phyloP scores from a whole-genome alignment of 2,797 vertebrate species.

The Manis javanica region DNA sequence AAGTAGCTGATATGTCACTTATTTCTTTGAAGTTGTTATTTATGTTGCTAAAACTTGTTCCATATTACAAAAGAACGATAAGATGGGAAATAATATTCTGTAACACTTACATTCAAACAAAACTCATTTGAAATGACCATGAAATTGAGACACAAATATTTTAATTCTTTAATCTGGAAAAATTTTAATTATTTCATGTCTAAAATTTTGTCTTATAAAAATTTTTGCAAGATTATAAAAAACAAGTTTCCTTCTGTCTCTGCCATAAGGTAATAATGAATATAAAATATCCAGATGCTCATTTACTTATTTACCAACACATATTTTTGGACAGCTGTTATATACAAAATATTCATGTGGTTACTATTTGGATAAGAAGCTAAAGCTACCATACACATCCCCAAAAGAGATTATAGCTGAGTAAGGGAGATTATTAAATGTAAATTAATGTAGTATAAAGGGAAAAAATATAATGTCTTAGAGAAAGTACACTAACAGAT shows the following conservation, averaged over 20 bases:
- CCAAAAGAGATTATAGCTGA: background rate
- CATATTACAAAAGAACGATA: background rate
- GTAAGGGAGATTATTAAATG: background rate
- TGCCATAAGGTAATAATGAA: background rate
- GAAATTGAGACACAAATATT: background rate
- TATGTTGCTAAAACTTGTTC: background rate
- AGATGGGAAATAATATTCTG: background rate
- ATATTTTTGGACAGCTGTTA: background rate
- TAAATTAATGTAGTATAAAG: background rate
- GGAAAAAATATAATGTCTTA: too few species aligned
- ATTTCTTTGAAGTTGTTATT: background rate
- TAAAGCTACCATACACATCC: background rate
- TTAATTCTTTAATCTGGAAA: background rate
- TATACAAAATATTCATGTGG: background rate
- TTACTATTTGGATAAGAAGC: background rate
- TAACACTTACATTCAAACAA: background rate
- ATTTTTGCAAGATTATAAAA: background rate
- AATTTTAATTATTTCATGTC: background rate
- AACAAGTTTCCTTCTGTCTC: background rate
- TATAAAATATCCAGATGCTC: background rate
- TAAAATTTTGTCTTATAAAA: background rate
- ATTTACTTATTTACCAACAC: background rate
- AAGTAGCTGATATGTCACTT: background rate
- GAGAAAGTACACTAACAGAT: background rate
- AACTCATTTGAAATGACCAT: background rate